Percentiles rank a stretch among this genome's conserved stretches.
phyloP scores from a whole-genome alignment of 1,140 invertebrate genomes.

The Drosophila malerkotliana region DNA sequence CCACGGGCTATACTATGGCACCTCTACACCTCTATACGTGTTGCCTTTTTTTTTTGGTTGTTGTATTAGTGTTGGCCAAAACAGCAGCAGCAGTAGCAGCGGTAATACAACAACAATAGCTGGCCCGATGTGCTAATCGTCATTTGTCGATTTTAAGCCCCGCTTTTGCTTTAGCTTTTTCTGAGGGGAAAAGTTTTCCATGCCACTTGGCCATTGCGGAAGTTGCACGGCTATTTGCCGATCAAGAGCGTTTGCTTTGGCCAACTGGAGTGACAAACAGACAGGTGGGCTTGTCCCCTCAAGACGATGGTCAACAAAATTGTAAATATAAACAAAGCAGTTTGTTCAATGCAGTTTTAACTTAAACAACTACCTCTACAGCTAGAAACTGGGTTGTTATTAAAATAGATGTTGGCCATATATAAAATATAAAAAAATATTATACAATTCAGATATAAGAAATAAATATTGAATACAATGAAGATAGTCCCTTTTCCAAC shows the following conservation, averaged over 20 bases:
- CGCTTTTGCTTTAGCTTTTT: neutral
- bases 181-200: slow-evolving; percentile 39
- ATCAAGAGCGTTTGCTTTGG: slow-evolving; percentile 36
- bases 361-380: too few species aligned
- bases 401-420: too few species aligned
- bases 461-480: too few species aligned
- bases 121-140: slow-evolving; percentile 54
- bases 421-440: too few species aligned
- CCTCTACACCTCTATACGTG: slow-evolving; percentile 6
- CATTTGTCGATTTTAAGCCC: slow-evolving; percentile 40
- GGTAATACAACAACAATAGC: slow-evolving; percentile 5
- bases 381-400: too few species aligned
- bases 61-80: slow-evolving; percentile 48
- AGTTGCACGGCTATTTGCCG: slow-evolving; percentile 35
- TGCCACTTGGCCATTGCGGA: slow-evolving; percentile 24
- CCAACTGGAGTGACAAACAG: slow-evolving; percentile 7
- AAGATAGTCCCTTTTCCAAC: neutral
- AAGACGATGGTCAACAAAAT: slow-evolving; percentile 4
- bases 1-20: slow-evolving; percentile 12
- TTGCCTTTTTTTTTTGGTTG: slow-evolving; percentile 4
- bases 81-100: slow-evolving; percentile 43
- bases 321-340: neutral
- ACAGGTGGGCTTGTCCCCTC: slow-evolving; percentile 3
- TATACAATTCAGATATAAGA: too few species aligned
- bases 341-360: too few species aligned